These are phyloP conservation scores for Hermodice carunculata DNA, from an alignment of 2,888 invertebrate species.

Conservation along the genomic window DNA sequence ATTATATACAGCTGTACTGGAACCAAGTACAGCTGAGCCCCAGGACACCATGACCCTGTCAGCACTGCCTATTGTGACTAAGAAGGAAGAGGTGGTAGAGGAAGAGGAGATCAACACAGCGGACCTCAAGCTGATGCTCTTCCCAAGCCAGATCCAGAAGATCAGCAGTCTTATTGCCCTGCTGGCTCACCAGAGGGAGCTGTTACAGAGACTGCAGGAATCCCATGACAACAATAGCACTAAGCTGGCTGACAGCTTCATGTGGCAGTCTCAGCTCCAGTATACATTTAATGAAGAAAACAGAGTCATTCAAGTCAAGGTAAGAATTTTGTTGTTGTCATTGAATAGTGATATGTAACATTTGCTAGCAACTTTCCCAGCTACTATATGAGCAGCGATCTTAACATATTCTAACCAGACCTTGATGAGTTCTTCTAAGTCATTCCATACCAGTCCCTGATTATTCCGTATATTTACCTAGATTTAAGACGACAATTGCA, in stretches of 20 bases:
- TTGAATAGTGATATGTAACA: no score
- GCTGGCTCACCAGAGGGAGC: constrained; percentile 57
- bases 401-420: no score
- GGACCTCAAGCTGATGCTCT: constrained; percentile 51
- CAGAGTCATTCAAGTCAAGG: constrained; percentile 49
- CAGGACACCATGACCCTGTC: constrained; percentile 61
- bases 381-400: no score
- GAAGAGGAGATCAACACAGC: constrained; percentile 16
- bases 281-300: constrained; percentile 32
- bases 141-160: constrained; percentile 66
- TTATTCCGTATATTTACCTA: no score
- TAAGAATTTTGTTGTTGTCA: no score
- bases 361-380: no score
- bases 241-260: constrained; percentile 41
- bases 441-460: no score
- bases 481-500: no score
- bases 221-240: background rate
- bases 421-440: no score
- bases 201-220: constrained; percentile 34
- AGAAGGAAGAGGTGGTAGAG: constrained; percentile 31
- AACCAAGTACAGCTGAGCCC: constrained; percentile 53
- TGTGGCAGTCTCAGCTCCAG: constrained; percentile 56
- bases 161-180: constrained; percentile 55
- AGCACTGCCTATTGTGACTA: constrained; percentile 19
- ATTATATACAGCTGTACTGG: constrained; percentile 1